Conservation (phyloP, 2,888 invertebrate species). For the Cantharis lateralis region DNA sequence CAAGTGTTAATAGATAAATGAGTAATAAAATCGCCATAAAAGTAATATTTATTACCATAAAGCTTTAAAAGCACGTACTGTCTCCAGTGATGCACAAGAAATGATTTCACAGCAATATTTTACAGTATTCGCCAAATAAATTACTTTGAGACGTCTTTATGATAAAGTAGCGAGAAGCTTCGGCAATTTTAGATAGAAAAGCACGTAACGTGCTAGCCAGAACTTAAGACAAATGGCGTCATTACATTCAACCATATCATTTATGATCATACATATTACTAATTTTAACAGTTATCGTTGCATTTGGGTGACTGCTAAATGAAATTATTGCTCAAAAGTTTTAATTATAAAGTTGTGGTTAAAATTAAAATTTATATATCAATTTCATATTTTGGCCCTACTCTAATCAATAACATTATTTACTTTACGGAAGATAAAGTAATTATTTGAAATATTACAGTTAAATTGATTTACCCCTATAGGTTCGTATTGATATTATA, state of each 20-base stretch:
- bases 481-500: too few relatives aligned
- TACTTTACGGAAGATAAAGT: not conserved
- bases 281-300: conserved; percentile 4
- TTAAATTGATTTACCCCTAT: too few relatives aligned
- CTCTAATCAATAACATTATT: not conserved
- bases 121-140: conserved; percentile 24
- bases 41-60: conserved; percentile 15
- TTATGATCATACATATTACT: conserved; percentile 6
- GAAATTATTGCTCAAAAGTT: conserved; percentile 1
- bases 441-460: too few relatives aligned
- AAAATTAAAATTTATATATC: not conserved
- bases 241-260: conserved; percentile 22
- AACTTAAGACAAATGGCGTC: conserved; percentile 25
- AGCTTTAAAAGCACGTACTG: conserved; percentile 16
- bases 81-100: conserved; percentile 19
- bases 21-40: conserved; percentile 18
- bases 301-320: not conserved
- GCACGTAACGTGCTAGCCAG: conserved; percentile 25
- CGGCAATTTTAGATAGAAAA: conserved; percentile 27
- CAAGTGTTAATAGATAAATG: conserved; percentile 9
- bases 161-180: conserved; percentile 25
- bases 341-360: not conserved
- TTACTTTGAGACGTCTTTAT: conserved; percentile 23
- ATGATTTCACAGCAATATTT: conserved; percentile 21
- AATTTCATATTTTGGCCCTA: not conserved